Base-by-base conservation (phyloP, 2,888 invertebrate genomes). In the Conus canariensis region DNA sequence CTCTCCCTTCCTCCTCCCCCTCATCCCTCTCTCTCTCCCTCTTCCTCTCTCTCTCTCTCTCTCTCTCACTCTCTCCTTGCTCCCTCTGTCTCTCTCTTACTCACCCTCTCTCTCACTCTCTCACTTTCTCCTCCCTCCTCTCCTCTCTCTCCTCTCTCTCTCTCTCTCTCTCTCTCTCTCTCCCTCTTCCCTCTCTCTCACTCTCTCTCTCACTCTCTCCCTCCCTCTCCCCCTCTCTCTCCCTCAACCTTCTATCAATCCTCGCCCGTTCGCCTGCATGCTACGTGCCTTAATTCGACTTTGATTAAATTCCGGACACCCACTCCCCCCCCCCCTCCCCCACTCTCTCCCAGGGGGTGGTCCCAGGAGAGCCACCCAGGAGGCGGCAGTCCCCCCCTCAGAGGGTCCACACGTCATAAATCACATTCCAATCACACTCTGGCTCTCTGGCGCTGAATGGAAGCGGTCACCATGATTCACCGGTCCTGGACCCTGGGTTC, bases 171-270 rank as follows among this genome's bases (percentile, higher is more conserved):
- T 7, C 64, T 7, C 5, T 64, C 64, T 64, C 64, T 64, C 64
- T 7, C 45, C 8, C 16, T 5, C 16, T 16, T 64, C 64, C 16
- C 64, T 7, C 64, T 64, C 64, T 64, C 64, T 64, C 64, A 5
- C 64, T 64, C 64, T 64, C 64, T 64, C 64, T 64, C 64, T 7
- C 64, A 14, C 64, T 64, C 64, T 64, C 64, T 64, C 74, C 19
- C 74, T 74, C 74, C n/a, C 74, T 74, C 74, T 74, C 74, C n/a
- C 74, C n/a, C 22, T n/a, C 74, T 74, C 74, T n/a, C 74, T 74
- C 74, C n/a, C 74, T 25, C 74, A 9, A 12, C n/a, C 74, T 25
- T 22, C n/a, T 22, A 12, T 25, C 74, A 12, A 12, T 22, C 74
- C 74, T 22, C 74, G 16, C 74, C 74, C 9, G 16, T 25, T 64